Base-by-base conservation (phyloP, 2,797 vertebrate genomes). In the Anguilla anguilla region DNA sequence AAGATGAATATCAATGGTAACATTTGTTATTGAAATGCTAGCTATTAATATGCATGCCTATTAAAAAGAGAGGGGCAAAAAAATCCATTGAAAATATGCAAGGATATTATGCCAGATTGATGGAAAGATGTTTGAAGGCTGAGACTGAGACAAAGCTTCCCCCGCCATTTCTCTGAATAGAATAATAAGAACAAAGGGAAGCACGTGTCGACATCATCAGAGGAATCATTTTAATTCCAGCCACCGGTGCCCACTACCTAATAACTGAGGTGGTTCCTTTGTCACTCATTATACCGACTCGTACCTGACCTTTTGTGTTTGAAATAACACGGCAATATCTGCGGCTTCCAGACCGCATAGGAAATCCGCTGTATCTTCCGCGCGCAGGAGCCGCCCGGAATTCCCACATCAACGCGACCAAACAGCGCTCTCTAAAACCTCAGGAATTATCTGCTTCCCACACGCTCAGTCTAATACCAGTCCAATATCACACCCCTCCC, bases 401-500 rank as follows among this genome's bases (percentile, higher is more conserved):
- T 94, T 93, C 92, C 93, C 57, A 90, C 88, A 86, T 93, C 90
- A 85, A 13, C 92, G 59, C 90, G 77, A 51, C 91, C 90, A 93
- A 92, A 94, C 90, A 92, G 93, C 88, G 86, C 92, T 89, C 84
- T 86, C 92, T 87, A 92, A 93, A 90, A 84, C 39, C 74, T 84
- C 91, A 87, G 77, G 93, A 92, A 88, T 95, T 95, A 95, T 95
- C 95, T 93, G 88, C 94, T 86, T 89, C 92, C 91, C 49, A 88
- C 90, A 86, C 87, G 81, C 91, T 91, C 93, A 88, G 92, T 92
- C 94, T 96, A 95, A 96, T 95, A 89, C 93, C 95, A 91, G 89
- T 94, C 93, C 96, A 96, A 96, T 96, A 96, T 95, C 96, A 95
- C 94, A 93, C 94, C 84, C 92, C 95, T 97, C 96, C 96, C 96